Percentiles rank a stretch among this genome's conserved stretches.
phyloP scores from a whole-genome alignment of 2,797 vertebrate species.

The Jordanella pulchra region DNA sequence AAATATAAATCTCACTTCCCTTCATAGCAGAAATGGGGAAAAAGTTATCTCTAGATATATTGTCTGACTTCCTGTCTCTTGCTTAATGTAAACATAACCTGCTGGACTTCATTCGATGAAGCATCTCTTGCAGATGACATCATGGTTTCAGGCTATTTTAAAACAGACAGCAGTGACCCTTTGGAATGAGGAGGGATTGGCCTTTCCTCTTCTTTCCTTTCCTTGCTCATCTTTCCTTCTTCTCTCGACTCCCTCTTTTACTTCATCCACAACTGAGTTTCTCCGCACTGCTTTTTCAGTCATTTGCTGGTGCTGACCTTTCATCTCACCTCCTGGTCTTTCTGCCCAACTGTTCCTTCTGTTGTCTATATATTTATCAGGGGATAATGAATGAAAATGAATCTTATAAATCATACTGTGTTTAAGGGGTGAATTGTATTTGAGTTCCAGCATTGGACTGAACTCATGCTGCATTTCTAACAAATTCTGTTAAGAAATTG shows the following conservation, averaged over 20 bases:
- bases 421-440: constrained; percentile 2
- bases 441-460: background rate
- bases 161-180: constrained; percentile 60
- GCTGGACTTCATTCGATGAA: constrained; percentile 35
- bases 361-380: background rate
- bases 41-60: background rate
- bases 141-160: constrained; percentile 73
- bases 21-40: background rate
- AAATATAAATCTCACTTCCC: background rate
- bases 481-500: background rate
- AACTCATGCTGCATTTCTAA: background rate
- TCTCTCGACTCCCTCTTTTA: constrained; percentile 4
- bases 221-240: constrained; percentile 13
- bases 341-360: background rate
- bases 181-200: constrained; percentile 53
- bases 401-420: background rate
- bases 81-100: constrained; percentile 30
- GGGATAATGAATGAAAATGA: background rate
- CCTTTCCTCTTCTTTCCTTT: constrained; percentile 34
- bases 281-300: constrained; percentile 5
- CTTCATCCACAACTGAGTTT: background rate
- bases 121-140: constrained; percentile 65
- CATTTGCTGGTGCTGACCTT: background rate
- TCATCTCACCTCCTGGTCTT: constrained; percentile 4
- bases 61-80: constrained; percentile 30